These are phyloP conservation scores for Agapornis canus DNA, from an alignment of 2,797 vertebrate species.

Conservation along the genomic window DNA sequence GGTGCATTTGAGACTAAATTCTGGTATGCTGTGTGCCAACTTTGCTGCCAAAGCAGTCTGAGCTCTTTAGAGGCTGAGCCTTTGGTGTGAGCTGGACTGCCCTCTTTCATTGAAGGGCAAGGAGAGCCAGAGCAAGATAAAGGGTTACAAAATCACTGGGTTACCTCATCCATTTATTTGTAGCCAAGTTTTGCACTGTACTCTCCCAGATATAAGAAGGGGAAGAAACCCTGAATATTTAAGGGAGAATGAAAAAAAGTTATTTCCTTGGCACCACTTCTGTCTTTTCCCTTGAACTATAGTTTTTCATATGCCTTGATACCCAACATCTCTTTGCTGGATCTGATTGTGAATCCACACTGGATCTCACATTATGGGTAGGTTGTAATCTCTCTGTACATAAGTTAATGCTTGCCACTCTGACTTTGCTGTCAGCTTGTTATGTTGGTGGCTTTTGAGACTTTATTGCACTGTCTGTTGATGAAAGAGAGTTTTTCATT, in stretches of 20 bases:
- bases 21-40: not conserved
- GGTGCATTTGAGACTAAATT: not conserved
- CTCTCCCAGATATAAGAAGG: not conserved
- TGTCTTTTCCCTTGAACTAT: not conserved
- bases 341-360: not conserved
- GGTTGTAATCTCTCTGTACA: not conserved
- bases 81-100: rapidly evolving
- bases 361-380: slow-evolving; percentile 1
- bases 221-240: not conserved
- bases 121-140: not conserved
- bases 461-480: not conserved
- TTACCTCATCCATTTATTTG: not conserved
- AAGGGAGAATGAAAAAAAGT: not conserved
- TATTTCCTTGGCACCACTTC: not conserved
- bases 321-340: slow-evolving; percentile 4
- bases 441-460: slow-evolving; percentile 25
- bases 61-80: not conserved
- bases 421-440: slow-evolving; percentile 3
- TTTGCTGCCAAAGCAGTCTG: not conserved
- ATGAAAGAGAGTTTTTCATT: not conserved
- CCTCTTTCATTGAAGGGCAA: not conserved
- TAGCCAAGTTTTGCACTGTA: not conserved
- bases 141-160: not conserved
- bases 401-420: slow-evolving; percentile 14
- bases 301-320: not conserved